Conservation (phyloP, 2,797 vertebrate genomes). For the Agapornis canus region DNA sequence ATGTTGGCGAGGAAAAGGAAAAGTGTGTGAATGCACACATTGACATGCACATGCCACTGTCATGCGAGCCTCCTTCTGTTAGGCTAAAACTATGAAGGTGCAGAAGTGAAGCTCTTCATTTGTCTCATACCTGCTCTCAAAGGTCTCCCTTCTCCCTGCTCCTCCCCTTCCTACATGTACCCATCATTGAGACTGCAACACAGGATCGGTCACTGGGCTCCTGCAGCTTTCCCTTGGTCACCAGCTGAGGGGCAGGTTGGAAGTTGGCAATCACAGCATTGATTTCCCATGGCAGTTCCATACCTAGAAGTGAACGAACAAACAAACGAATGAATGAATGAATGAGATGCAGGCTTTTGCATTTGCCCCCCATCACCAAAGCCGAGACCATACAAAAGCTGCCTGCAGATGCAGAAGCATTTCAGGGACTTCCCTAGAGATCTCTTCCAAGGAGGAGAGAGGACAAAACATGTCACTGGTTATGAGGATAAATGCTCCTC, state of each 20-base stretch:
- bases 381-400: background rate
- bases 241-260: background rate
- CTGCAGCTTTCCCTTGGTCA: background rate
- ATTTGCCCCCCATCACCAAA: accelerated
- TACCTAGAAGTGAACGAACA: background rate
- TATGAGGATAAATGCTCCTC: background rate
- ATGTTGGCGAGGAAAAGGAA: background rate
- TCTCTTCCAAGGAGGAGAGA: background rate
- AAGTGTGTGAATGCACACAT: accelerated
- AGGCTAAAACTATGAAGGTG: background rate
- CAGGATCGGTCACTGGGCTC: background rate
- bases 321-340: background rate
- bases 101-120: background rate
- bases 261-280: background rate
- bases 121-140: background rate
- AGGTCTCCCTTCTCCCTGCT: background rate
- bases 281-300: background rate
- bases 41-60: accelerated
- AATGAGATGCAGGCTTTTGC: background rate
- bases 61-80: background rate
- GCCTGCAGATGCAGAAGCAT: background rate
- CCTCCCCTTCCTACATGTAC: background rate
- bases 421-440: background rate
- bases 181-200: accelerated
- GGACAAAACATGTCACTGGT: background rate